phyloP scores from a whole-genome alignment of 2,797 vertebrate genomes.

The Molossus alvarezi region DNA sequence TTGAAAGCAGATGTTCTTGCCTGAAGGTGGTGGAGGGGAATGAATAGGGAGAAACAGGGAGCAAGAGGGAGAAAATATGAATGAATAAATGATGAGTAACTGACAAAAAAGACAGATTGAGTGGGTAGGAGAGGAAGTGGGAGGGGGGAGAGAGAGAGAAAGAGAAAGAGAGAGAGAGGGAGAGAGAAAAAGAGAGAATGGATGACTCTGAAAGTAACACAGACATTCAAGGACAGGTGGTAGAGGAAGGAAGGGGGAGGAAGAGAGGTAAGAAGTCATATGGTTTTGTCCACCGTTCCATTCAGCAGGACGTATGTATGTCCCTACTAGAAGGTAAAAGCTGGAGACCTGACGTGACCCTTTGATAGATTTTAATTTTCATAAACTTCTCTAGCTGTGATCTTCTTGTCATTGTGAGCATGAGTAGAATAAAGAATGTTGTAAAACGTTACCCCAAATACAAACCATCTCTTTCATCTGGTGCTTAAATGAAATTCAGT shows the following conservation, averaged over 20 bases:
- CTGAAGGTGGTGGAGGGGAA: background rate
- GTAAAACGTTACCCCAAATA: background rate
- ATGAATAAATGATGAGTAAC: background rate
- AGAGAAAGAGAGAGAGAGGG: too few relatives aligned
- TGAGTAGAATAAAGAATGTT: background rate
- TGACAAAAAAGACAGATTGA: background rate
- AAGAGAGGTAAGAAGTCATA: background rate
- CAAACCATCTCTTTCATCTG: background rate
- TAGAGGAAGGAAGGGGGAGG: background rate
- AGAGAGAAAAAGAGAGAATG: background rate
- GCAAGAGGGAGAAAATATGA: background rate
- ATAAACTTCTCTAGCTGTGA: background rate
- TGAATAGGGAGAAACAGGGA: background rate
- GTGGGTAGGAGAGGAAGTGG: background rate
- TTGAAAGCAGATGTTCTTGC: conserved; percentile 38
- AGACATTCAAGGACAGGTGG: background rate
- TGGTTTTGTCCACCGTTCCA: background rate
- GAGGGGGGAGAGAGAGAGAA: background rate
- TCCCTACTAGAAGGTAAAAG: background rate
- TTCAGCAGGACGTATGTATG: background rate
- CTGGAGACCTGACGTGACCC: background rate
- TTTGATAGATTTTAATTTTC: background rate
- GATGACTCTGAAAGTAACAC: background rate
- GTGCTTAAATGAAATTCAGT: background rate
- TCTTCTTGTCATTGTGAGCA: background rate